Percentiles rank a stretch among this genome's conserved stretches.
Evolutionary conservation across 2,888 invertebrate genomes (phyloP).

Genomic region (Leptinotarsa peninsularis): DNA sequence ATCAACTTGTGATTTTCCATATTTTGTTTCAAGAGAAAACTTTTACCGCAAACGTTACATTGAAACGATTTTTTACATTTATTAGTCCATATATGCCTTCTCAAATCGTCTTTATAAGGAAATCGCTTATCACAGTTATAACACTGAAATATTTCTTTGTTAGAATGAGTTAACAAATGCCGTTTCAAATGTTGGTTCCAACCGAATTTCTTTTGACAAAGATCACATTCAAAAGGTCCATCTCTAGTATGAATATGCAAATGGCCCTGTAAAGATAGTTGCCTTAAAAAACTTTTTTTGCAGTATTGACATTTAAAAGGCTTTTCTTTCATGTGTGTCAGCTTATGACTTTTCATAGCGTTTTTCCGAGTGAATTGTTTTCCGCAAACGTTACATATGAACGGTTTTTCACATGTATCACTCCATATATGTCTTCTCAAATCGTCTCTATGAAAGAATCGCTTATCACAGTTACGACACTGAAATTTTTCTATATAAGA

Average conservation of each 20-base stretch:
- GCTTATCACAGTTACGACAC: not conserved
- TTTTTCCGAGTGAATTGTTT: not conserved
- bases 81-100: not conserved
- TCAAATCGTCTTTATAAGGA: not conserved
- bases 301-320: constrained; percentile 10
- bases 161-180: constrained; percentile 1
- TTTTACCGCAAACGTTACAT: not conserved
- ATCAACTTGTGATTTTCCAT: not conserved
- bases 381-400: not conserved
- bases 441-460: not conserved
- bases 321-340: not conserved
- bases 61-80: not conserved
- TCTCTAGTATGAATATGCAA: not conserved
- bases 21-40: not conserved
- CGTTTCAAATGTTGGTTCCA: not conserved
- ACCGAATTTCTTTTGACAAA: not conserved
- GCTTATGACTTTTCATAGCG: not conserved
- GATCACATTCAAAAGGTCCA: not conserved
- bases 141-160: not conserved
- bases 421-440: not conserved
- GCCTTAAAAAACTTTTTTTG: not conserved
- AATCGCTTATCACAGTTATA: not conserved
- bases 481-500: not conserved
- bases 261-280: not conserved
- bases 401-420: not conserved